phyloP scores from a whole-genome alignment of 2,113 vertebrate genomes.

The Sarotherodon lohbergeri region DNA sequence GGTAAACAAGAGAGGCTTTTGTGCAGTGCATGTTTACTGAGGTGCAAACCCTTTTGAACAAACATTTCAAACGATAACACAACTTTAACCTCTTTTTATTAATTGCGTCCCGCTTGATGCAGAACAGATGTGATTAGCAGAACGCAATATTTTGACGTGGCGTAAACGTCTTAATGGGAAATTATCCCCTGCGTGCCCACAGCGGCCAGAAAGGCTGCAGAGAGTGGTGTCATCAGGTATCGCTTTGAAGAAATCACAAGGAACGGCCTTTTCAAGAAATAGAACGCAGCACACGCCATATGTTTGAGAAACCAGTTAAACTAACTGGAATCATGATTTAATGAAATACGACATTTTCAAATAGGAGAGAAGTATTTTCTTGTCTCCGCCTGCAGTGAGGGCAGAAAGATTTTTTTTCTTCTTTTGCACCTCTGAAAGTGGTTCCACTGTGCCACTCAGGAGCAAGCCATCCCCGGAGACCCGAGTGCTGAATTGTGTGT shows the following conservation, averaged over 20 bases:
- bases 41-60: neutral
- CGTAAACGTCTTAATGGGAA: neutral
- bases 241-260: neutral
- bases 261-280: neutral
- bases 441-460: conserved; percentile 24
- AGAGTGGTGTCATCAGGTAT: neutral
- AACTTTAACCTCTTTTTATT: neutral
- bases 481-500: neutral
- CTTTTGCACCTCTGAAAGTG: conserved; percentile 27
- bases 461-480: conserved; percentile 7
- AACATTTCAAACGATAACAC: neutral
- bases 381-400: neutral
- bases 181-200: neutral
- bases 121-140: neutral
- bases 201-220: neutral
- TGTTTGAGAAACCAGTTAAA: neutral
- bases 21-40: neutral
- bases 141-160: neutral
- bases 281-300: neutral
- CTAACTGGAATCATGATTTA: neutral
- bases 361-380: neutral
- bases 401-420: neutral
- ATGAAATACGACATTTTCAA: neutral
- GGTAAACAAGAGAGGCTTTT: neutral
- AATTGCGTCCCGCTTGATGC: neutral